Evolutionary conservation across 2,113 vertebrate species (phyloP), one percentile per base, ranked within the genome.

Genomic region (Eurystomus gularis): DNA sequence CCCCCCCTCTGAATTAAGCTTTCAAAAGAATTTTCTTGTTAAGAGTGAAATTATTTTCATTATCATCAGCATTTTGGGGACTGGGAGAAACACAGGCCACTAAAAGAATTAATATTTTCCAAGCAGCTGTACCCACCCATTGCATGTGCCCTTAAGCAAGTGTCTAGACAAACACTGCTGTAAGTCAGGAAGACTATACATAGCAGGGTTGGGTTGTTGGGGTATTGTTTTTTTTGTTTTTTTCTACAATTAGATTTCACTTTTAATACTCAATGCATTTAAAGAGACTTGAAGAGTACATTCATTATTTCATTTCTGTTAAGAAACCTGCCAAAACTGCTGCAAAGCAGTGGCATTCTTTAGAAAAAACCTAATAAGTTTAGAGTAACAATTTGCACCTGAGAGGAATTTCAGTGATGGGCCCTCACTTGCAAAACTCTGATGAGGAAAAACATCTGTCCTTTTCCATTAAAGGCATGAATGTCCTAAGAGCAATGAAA

Each of bases 401-500:
- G 24, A 62, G 37, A 75, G 29, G 3, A 62, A 55, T 69, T 78
- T 72, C 78, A 49, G 15, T 51, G 44, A 29, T 78, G 48, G 42
- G 57, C 40, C 55, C 54, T 95, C 55, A 39, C 39, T 90, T 72
- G 57, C 55, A 78, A 83, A 75, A 62, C 49, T 65, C 57, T 17
- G 5, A 42, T 20, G 10, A 87, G n/a, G 62, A 44, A 92, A 81
- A 83, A 14, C 6, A 15, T 82, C 61, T 79, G 39, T 54, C 73
- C 55, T 92, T 75, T 88, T 78, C 94, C 71, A 82, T 85, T 71
- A 77, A 96, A 96, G 72, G 82, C 42, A 89, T 8, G 31, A 49
- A 77, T 26, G 21, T 25, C 66, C 42, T 4, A 6, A 82, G 60
- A 81, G 51, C 64, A 82, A 13, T 39, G 33, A 85, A 55, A 42